phyloP scores from a whole-genome alignment of 2,113 vertebrate genomes.

The Gobius niger region DNA sequence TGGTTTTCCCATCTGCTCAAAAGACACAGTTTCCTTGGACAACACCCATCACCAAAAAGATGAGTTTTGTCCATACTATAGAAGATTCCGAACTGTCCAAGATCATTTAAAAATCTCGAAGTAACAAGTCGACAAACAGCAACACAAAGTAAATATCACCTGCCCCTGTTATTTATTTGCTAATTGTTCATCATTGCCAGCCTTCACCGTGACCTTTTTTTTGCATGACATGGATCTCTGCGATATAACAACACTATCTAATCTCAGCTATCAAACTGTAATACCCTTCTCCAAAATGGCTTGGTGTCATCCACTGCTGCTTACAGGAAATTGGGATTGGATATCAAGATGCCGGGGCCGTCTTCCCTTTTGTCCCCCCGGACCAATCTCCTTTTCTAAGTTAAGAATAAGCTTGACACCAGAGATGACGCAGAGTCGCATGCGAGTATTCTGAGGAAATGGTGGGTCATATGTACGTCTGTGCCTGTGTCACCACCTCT shows the following conservation, averaged over 20 bases:
- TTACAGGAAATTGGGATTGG: slow-evolving; percentile 7
- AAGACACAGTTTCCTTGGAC: no score
- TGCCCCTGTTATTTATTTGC: neutral
- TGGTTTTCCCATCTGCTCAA: no score
- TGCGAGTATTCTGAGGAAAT: neutral
- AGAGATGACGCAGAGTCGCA: neutral
- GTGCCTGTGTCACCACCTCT: neutral
- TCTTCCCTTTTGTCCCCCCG: neutral
- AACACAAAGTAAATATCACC: neutral
- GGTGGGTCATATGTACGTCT: neutral
- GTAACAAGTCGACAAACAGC: neutral
- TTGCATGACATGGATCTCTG: neutral
- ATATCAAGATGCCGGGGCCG: neutral
- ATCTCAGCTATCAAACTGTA: neutral
- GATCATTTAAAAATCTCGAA: no score
- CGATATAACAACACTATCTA: neutral
- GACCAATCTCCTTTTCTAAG: neutral
- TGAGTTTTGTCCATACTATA: no score
- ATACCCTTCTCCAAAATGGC: neutral
- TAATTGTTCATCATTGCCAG: neutral
- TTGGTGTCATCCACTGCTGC: neutral
- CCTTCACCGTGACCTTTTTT: neutral
- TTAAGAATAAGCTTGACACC: neutral
- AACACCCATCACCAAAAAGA: no score
- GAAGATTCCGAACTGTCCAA: no score